phyloP scores from a whole-genome alignment of 2,888 invertebrate genomes.

The Chrysotoxum bicinctum region DNA sequence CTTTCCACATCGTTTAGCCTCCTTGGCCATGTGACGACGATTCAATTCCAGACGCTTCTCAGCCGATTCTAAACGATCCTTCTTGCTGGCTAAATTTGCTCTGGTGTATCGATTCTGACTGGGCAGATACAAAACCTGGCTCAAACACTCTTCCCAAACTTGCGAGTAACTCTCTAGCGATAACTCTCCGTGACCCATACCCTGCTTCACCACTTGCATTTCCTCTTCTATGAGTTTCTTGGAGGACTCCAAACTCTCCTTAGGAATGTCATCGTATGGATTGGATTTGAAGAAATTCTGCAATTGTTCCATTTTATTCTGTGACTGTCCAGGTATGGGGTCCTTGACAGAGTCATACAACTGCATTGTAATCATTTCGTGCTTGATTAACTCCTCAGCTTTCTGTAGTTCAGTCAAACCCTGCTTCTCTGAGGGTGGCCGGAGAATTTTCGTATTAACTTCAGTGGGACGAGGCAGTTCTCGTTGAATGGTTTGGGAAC shows the following conservation, averaged over 20 bases:
- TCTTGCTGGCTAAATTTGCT: slow-evolving; percentile 96
- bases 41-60: slow-evolving; percentile 96
- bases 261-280: slow-evolving; percentile 89
- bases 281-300: slow-evolving; percentile 92
- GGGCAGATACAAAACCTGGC: slow-evolving; percentile 95
- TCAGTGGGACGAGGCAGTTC: slow-evolving; percentile 92
- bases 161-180: slow-evolving; percentile 95
- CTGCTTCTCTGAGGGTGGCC: slow-evolving; percentile 89
- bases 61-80: slow-evolving; percentile 96
- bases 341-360: slow-evolving; percentile 93
- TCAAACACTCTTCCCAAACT: slow-evolving; percentile 98
- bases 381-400: slow-evolving; percentile 97
- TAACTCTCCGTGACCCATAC: slow-evolving; percentile 97
- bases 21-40: slow-evolving; percentile 96
- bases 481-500: slow-evolving; percentile 94
- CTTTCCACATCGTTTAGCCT: slow-evolving; percentile 98
- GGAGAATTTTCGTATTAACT: slow-evolving; percentile 91
- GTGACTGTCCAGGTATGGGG: slow-evolving; percentile 83
- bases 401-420: slow-evolving; percentile 93
- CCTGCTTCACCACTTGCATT: slow-evolving; percentile 94
- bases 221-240: slow-evolving; percentile 88
- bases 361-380: slow-evolving; percentile 97
- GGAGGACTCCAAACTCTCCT: slow-evolving; percentile 87
- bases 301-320: slow-evolving; percentile 84
- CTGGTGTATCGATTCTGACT: slow-evolving; percentile 96